Percentiles rank a stretch among this genome's conserved stretches.
phyloP scores from a whole-genome alignment of 2,797 vertebrate genomes.

The Alectoris magna region DNA sequence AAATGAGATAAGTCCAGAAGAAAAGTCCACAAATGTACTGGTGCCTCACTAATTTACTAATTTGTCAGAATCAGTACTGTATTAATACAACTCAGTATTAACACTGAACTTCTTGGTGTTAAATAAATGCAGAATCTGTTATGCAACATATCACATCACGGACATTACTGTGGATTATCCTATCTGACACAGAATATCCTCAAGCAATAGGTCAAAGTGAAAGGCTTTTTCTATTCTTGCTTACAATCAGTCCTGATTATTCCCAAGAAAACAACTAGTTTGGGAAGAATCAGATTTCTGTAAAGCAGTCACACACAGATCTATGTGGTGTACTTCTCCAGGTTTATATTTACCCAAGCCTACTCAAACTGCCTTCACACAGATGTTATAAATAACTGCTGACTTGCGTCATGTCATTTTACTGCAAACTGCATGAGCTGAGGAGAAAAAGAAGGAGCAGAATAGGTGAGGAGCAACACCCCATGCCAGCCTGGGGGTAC shows the following conservation, averaged over 20 bases:
- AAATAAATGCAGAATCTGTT: conserved; percentile 11
- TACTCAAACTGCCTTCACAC: neutral
- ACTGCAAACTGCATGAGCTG: conserved; percentile 2
- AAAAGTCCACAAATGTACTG: neutral
- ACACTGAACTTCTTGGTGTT: neutral
- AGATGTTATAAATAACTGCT: conserved; percentile 13
- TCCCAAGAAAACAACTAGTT: neutral
- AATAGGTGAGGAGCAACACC: neutral
- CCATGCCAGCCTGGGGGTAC: neutral
- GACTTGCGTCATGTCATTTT: neutral
- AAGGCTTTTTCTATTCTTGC: conserved; percentile 3
- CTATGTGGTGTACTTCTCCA: neutral
- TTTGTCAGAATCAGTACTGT: neutral
- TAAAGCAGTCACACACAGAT: neutral
- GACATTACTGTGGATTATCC: neutral
- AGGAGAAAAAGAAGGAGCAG: neutral
- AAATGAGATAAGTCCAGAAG: neutral
- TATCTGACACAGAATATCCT: conserved; percentile 4
- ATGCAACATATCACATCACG: neutral
- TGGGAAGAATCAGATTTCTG: neutral
- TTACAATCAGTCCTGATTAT: neutral
- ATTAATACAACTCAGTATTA: neutral
- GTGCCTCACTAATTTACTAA: neutral
- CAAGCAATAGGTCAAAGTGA: conserved; percentile 39
- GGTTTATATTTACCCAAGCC: conserved; percentile 6